Evolutionary conservation across 1,140 invertebrate genomes (phyloP).

Genomic region (Caligus rogercresseyi): DNA sequence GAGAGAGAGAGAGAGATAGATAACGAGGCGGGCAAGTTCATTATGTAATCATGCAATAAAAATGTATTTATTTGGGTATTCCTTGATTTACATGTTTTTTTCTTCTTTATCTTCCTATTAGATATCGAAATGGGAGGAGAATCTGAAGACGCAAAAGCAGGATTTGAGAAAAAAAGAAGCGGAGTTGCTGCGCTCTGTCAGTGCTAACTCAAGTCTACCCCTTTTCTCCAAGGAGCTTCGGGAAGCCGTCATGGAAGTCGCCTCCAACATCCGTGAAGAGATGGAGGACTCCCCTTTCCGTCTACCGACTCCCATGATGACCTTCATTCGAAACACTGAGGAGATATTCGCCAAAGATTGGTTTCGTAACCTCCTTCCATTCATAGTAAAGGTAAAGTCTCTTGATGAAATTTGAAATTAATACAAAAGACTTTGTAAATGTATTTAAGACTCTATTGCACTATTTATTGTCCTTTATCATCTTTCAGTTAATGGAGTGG

Average conservation of each 20-base stretch:
- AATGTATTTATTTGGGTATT: too few relatives aligned
- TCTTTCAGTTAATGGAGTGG: slow-evolving; percentile 1
- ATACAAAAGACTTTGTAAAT: too few relatives aligned
- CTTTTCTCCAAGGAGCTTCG: not conserved
- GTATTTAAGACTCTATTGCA: not conserved
- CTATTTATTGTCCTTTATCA: not conserved
- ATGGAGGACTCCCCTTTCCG: not conserved
- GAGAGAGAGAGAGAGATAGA: too few relatives aligned
- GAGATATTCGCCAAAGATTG: not conserved
- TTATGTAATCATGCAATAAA: too few relatives aligned
- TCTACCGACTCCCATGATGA: not conserved
- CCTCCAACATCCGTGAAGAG: not conserved
- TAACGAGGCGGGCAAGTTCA: too few relatives aligned
- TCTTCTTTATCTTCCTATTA: too few relatives aligned
- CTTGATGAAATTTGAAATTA: too few relatives aligned
- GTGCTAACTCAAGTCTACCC: not conserved
- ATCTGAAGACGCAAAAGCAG: not conserved
- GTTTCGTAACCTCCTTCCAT: not conserved
- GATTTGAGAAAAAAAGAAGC: not conserved
- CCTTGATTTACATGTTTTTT: too few relatives aligned
- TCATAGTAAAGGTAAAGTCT: not conserved
- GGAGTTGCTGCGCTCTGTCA: not conserved
- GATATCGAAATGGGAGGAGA: not conserved
- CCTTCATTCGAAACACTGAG: not conserved
- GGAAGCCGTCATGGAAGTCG: not conserved